Base-by-base conservation (phyloP, 2,113 vertebrate species). In the Alligator sinensis region DNA sequence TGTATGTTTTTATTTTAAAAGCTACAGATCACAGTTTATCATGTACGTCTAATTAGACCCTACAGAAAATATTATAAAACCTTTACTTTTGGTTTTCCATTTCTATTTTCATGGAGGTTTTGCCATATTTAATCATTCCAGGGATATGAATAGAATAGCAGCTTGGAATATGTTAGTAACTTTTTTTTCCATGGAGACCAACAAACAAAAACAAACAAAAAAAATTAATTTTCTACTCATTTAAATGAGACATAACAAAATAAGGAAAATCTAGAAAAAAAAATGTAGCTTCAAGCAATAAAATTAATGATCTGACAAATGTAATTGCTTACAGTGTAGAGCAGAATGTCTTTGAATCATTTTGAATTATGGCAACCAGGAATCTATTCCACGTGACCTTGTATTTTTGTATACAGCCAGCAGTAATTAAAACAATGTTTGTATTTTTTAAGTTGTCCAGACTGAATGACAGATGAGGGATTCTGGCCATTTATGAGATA, bases 231-330 rank as follows among this genome's bases (percentile, higher is more conserved):
- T 61, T 9, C 1, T 47, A 1, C 2, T 89, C 70, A 28, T 87
- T 86, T 79, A 77, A 93, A 77, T 81, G 28, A 68, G 18, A 87
- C 6, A 28, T 74, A 80, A 84, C 59, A 92, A 90, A 93, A 17
- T 24, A 94, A 17, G 2, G 19, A 7, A 59, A 84, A 85, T 54
- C 5, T 89, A 57, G 18, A 63, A 94, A 47, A 38, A 74, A 61
- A 94, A 96, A 72, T 24, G 2, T 70, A 66, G 3, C 18, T 86
- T 88, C 79, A 27, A 2, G 34, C 1, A 70, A 54, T 59, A 80
- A 91, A 90, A 91, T 19, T 86, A 90, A 84, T 66, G 3, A 70
- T 72, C 27, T 90, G 58, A 16, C 47, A 94, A 76, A 61, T 85
- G 62, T 74, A 83, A 68, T 77, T 84, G 11, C 19, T 58, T 84